phyloP scores from a whole-genome alignment of 2,113 vertebrate genomes.

The Casuarius casuarius region DNA sequence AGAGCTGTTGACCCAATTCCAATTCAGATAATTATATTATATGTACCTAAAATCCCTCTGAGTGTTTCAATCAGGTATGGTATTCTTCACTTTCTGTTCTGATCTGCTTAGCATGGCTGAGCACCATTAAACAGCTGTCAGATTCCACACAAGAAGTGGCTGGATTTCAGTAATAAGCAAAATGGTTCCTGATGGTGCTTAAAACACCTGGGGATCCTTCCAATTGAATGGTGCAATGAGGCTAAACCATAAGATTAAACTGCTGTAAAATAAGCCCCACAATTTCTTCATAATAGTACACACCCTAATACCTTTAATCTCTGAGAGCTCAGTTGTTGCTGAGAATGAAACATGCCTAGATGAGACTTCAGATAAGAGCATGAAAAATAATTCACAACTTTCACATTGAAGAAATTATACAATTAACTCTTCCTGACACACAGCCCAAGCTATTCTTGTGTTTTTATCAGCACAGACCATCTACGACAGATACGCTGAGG shows the following conservation, averaged over 20 bases:
- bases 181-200: conserved; percentile 38
- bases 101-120: conserved; percentile 64
- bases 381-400: conserved; percentile 21
- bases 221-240: conserved; percentile 59
- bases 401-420: conserved; percentile 21
- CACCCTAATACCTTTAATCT: conserved; percentile 20
- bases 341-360: conserved; percentile 20
- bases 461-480: conserved; percentile 32
- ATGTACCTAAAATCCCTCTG: conserved; percentile 59
- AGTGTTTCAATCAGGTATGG: conserved; percentile 67
- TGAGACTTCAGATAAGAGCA: not conserved
- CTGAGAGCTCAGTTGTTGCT: not conserved
- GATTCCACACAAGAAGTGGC: conserved; percentile 52
- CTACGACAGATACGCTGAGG: conserved; percentile 27
- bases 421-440: conserved; percentile 23
- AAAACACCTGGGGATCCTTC: conserved; percentile 62
- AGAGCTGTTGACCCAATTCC: conserved; percentile 57
- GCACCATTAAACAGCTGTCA: conserved; percentile 67
- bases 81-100: conserved; percentile 66
- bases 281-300: not conserved
- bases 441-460: not conserved
- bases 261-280: conserved; percentile 34
- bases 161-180: conserved; percentile 63
- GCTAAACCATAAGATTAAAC: conserved; percentile 35
- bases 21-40: conserved; percentile 65